Base-by-base conservation (phyloP, 2,113 vertebrate genomes). In the Daphoenositta chrysoptera region DNA sequence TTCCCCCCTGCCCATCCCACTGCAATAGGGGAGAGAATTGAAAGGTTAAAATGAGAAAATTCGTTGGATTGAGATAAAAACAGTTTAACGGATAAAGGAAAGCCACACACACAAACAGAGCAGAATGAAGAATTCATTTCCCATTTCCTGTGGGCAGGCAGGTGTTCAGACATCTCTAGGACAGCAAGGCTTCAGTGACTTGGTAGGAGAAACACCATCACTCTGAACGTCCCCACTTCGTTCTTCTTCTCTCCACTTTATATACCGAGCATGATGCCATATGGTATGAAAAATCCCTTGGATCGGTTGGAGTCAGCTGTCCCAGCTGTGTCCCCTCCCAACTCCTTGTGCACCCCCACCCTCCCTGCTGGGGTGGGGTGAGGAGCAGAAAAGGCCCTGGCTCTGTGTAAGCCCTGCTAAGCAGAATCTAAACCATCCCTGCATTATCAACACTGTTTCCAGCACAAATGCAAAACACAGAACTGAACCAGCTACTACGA, bases 141-240 rank as follows among this genome's bases (percentile, higher is more conserved):
- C 24, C 11, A 12, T 51, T 80, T 54, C 13, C 16, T 28, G 20
- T 26, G 13, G 13, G 19, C 26, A 68, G 9, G 27, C 15, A 42
- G 21, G 7, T 35, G 15, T 54, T 60, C 27, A n/a, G 30, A 18
- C 1, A 2, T 30, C 19, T 81, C 13, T 20, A 19, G 11, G 40
- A 33, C 20, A 86, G 14, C 11, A 42, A 4, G 21, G 21, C 10
- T 79, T n/a, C n/a, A 13, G 21, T 48, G 33, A 44, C 40, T 24
- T 48, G 19, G 22, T 11, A 75, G 68, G 54, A 56, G 19, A 61
- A 75, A 33, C 13, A 68, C 11, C 23, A n/a, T 15, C 54, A 44
- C 22, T 30, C 27, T 54, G 11, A 68, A 86, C 10, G 9, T 21
- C 7, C 16, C 3, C 6, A 0, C 11, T 60, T 68, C 2, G 0